Evolutionary conservation across 1,140 invertebrate genomes (phyloP), one percentile per base, ranked within the genome.

Genomic region (Pseudomyrmex flavicornis): DNA sequence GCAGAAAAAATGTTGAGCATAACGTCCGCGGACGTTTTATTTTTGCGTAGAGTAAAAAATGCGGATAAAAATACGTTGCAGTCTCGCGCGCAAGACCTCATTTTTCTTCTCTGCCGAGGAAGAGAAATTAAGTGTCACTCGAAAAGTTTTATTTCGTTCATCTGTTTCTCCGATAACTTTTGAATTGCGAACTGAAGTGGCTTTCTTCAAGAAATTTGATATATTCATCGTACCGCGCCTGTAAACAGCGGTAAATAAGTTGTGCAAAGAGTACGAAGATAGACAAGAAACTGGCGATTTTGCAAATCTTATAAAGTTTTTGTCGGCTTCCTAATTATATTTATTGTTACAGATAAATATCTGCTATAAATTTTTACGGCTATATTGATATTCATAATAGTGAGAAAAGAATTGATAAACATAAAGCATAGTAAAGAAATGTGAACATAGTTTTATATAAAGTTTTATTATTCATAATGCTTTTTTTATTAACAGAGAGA

Each of bases 81-180:
- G 76, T 72, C 44, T 35, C 66, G 44, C 76, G 76, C 52, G 13
- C 35, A 59, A 70, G 76, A 80, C n/a, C 66, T 80, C 76, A 80
- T 80, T 80, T 80, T 80, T 80, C 76, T 68, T 80, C 54, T 22
- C 54, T 72, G 66, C 76, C 66, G 76, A 80, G 76, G 66, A 80
- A 80, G 76, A 80, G 66, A 80, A 80, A 80, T 80, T 72, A 80
- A 80, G 76, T 80, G 76, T 80, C 76, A 80, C 76, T 80, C 76
- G 66, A 12, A n/a, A 80, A 80, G 66, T 80, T 80, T 80, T 80
- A 80, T 80, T 80, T 80, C 66, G 76, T 80, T 80, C 76, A 80
- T 80, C 76, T 80, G 76, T 80, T 80, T 80, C 76, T 50, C 54
- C 76, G 76, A 80, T 80, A 80, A 80, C 76, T 80, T 80, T 70